These are phyloP conservation scores for Ectemnius continuus DNA, from an alignment of 2,888 invertebrate genomes.

Conservation along the genomic window DNA sequence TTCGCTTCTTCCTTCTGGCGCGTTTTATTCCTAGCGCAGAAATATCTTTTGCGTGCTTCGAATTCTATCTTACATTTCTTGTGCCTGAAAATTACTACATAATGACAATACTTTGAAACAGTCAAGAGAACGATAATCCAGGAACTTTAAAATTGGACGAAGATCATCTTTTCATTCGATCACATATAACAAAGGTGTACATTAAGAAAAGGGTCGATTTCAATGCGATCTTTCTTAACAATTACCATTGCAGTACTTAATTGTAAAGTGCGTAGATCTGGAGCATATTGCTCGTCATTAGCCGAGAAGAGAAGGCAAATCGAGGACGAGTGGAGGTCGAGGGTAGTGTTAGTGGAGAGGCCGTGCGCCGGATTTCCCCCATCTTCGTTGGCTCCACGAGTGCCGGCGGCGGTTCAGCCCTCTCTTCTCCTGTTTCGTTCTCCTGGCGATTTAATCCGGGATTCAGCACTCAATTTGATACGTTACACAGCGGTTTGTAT, in stretches of 20 bases:
- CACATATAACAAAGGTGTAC: too few species aligned
- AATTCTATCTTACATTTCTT: too few species aligned
- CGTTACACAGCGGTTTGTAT: conserved; percentile 74
- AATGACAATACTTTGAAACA: too few species aligned
- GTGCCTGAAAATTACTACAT: too few species aligned
- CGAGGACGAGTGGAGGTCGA: neutral
- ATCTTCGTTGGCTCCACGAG: conserved; percentile 50
- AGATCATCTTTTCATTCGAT: too few species aligned
- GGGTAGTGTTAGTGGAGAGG: conserved; percentile 31
- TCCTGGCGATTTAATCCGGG: conserved; percentile 74
- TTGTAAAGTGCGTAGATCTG: neutral
- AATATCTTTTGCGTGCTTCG: too few species aligned
- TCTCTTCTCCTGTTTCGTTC: conserved; percentile 55
- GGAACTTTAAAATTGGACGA: too few species aligned
- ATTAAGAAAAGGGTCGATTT: too few species aligned
- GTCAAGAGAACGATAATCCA: too few species aligned
- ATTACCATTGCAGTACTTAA: neutral
- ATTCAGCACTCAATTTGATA: conserved; percentile 78
- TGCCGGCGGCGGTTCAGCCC: conserved; percentile 35
- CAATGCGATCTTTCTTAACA: too few species aligned
- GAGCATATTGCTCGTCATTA: conserved; percentile 6
- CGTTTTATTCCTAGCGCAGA: too few species aligned
- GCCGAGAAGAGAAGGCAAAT: neutral
- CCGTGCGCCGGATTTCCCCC: conserved; percentile 42
- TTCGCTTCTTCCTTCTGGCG: too few species aligned